Conservation (phyloP, 2,113 vertebrate genomes). For the Uria aalge region DNA sequence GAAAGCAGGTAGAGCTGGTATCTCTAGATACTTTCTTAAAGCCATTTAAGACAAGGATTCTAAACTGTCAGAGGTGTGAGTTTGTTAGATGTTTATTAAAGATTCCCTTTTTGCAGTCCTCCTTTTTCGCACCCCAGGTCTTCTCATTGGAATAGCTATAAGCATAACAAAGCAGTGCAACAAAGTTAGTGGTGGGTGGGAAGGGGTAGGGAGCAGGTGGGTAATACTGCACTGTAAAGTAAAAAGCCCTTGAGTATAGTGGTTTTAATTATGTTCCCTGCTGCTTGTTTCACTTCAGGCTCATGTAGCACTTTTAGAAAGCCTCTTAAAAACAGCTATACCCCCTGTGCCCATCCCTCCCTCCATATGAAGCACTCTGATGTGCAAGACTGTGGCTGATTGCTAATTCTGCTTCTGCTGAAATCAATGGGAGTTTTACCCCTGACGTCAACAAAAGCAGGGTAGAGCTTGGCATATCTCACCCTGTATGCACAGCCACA, state of each 20-base stretch:
- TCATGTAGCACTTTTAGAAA: not conserved
- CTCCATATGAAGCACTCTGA: not conserved
- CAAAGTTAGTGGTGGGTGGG: not conserved
- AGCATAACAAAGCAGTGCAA: not conserved
- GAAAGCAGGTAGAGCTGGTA: not conserved
- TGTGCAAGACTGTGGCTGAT: not conserved
- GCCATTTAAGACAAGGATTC: not conserved
- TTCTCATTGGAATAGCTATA: not conserved
- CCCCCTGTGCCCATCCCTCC: not conserved
- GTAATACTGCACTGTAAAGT: not conserved
- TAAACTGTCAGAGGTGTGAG: not conserved
- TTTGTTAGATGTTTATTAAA: not conserved
- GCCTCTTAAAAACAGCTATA: not conserved
- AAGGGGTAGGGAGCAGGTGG: not conserved
- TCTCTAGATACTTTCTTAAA: not conserved
- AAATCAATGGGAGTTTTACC: not conserved
- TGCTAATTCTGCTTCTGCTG: not conserved
- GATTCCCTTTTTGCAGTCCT: not conserved
- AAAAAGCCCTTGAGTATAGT: not conserved
- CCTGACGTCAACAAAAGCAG: not conserved
- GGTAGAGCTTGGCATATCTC: not conserved
- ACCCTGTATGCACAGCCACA: not conserved
- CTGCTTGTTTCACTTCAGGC: not conserved
- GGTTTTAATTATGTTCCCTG: not conserved
- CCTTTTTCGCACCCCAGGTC: not conserved